These are phyloP conservation scores for Illadopsis cleaveri DNA, from an alignment of 2,113 vertebrate genomes.

Conservation along the genomic window DNA sequence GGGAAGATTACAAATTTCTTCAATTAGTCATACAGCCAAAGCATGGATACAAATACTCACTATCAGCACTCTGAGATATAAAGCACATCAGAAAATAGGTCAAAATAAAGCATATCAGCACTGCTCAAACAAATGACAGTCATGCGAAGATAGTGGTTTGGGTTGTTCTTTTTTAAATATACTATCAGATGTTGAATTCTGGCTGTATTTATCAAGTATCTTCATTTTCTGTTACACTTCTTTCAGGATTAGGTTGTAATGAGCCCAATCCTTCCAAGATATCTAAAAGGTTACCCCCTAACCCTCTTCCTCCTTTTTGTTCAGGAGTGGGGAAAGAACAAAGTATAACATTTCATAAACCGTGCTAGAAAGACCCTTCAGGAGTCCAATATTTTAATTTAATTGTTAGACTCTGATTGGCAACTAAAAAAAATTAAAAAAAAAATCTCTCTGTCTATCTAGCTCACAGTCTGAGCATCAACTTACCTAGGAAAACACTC, in stretches of 20 bases:
- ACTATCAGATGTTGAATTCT: neutral
- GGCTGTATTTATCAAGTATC: neutral
- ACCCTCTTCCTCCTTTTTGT: neutral
- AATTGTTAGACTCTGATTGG: neutral
- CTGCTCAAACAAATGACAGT: neutral
- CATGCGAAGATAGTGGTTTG: neutral
- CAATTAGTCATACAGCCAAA: conserved; percentile 67
- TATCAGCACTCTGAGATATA: conserved; percentile 4
- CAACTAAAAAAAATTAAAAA: neutral
- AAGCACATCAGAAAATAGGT: conserved; percentile 42
- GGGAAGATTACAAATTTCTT: conserved; percentile 59
- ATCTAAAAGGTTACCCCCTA: fast-evolving
- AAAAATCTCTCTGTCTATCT: neutral
- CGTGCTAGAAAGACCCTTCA: neutral
- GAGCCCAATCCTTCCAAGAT: neutral
- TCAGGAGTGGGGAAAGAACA: neutral
- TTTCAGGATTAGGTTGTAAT: neutral
- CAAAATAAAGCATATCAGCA: conserved; percentile 1
- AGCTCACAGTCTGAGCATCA: neutral
- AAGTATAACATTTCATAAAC: neutral
- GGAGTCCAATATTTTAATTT: neutral
- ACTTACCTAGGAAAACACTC: neutral
- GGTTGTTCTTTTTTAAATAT: neutral
- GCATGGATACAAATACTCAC: conserved; percentile 43
- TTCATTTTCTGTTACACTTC: neutral